Conservation (phyloP, 2,888 invertebrate species). For the Tipula confusa region DNA sequence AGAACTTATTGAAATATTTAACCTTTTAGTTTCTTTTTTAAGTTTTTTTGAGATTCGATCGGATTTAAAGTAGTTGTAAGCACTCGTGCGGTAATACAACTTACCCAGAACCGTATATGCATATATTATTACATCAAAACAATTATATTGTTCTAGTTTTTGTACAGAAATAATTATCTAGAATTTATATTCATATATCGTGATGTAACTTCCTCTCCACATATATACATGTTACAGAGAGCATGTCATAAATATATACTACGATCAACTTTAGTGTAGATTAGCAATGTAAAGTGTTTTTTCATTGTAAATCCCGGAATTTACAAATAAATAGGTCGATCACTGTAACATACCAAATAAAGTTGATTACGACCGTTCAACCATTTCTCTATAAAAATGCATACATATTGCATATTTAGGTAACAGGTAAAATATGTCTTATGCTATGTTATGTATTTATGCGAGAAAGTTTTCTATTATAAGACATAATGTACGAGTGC, state of each 20-base stretch:
- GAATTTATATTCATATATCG: neutral
- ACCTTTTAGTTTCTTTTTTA: neutral
- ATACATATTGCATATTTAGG: neutral
- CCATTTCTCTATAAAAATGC: neutral
- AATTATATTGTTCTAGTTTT: constrained; percentile 3
- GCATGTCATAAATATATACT: neutral
- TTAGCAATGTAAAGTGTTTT: neutral
- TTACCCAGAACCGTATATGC: neutral
- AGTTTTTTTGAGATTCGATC: neutral
- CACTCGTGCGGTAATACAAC: constrained; percentile 4
- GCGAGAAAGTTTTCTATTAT: neutral
- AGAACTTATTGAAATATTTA: neutral
- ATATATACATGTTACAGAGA: neutral
- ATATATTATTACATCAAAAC: neutral
- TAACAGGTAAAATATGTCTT: neutral
- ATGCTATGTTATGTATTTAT: neutral
- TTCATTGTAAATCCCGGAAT: neutral
- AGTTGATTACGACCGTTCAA: neutral
- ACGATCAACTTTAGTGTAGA: neutral
- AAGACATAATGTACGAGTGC: neutral
- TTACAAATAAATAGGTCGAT: neutral
- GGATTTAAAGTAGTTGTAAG: neutral
- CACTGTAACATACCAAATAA: neutral
- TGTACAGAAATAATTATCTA: constrained; percentile 14
- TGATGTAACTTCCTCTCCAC: neutral